Evolutionary conservation across 1,140 invertebrate species (phyloP), one percentile per base, ranked within the genome.

Genomic region (Gerris buenoi): DNA sequence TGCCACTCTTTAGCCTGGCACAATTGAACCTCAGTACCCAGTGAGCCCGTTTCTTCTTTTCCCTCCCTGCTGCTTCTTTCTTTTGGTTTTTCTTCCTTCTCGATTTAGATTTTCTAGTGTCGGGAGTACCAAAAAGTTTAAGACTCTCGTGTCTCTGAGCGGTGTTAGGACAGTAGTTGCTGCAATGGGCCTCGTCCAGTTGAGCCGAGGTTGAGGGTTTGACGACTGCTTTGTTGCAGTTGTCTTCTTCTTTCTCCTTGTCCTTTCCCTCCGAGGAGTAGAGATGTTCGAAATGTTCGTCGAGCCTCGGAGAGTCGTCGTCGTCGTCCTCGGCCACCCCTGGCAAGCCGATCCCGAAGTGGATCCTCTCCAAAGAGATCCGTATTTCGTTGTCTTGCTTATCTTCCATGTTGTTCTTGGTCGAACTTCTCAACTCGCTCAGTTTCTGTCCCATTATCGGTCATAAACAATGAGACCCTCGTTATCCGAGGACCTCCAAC

Each of bases 21-120:
- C 80, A 83, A 70, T 82, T 83, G 70, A 84, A 83, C 72, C 83
- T 83, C 68, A 83, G 72, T n/a, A 81, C 81, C 83, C 83, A 85
- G 74, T 83, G 82, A 61, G 80, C 80, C 26, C 79, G 79, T 70
- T 83, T 84, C 70, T 84, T 85, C 68, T 74, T 73, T 57, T 66
- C 64, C 65, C 56, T 67, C 25, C 33, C 29, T 5, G 63, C 27
- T 2, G 56, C 25, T 46, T 68, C 65, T 67, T 68, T 68, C n/a
- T 68, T 67, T 3, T 28, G 15, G 25, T 46, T 64, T n/a, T 68
- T 72, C 3, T 65, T 26, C 14, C 65, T 63, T n/a, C 22, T 1
- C 13, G 57, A 65, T 66, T 67, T 68, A 5, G 69, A 69, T 57
- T 67, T 65, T 28, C 64, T 63, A 5, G 27, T 65, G 57, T 70